Evolutionary conservation across 2,797 vertebrate genomes (phyloP), one percentile per base, ranked within the genome.

Genomic region (Varecia variegata): DNA sequence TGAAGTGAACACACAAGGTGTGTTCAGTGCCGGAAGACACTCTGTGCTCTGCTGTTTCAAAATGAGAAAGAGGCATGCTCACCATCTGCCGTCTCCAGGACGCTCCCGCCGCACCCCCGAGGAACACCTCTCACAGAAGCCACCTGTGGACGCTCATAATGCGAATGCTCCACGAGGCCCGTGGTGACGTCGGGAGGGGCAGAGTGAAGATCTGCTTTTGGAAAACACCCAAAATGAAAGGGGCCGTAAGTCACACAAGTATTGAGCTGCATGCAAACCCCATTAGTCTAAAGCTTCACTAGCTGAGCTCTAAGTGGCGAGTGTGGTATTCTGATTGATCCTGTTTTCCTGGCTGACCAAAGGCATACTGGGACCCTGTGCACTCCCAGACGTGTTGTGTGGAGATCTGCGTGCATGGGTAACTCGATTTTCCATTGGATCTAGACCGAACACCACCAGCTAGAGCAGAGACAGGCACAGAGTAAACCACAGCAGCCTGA

Each of bases 41-140:
- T 20, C 70, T n/a, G n/a, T 3, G 25, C 67, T 40, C 83, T 1
- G 52, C 2, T 17, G 4, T 5, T 45, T 20, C 65, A 27, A 11
- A 67, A 62, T 50, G 12, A 47, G 74, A 81, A 50, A 70, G 43
- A 81, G 47, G 81, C 25, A 94, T 96, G 99, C 99, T 99, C 98
- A 99, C 99, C 99, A 98, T 99, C 99, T 92, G 99, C 99, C 0
- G 99, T 99, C 98, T 99, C 99, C 98, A 99, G 98, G 94, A 99
- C 95, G 95, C 98, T 99, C 98, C 98, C 98, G 95, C 98, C 98
- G 98, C 98, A 99, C 97, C 99, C 98, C 20, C 98, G 99, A 96
- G 99, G 99, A 86, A 99, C 93, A 65, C 99, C 99, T 98, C 99
- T 99, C 92, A 99, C 98, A 0, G 99, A 99, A 18, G 99, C 98